Evolutionary conservation across 2,888 invertebrate genomes (phyloP).

Genomic region (Eilema griseolum): DNA sequence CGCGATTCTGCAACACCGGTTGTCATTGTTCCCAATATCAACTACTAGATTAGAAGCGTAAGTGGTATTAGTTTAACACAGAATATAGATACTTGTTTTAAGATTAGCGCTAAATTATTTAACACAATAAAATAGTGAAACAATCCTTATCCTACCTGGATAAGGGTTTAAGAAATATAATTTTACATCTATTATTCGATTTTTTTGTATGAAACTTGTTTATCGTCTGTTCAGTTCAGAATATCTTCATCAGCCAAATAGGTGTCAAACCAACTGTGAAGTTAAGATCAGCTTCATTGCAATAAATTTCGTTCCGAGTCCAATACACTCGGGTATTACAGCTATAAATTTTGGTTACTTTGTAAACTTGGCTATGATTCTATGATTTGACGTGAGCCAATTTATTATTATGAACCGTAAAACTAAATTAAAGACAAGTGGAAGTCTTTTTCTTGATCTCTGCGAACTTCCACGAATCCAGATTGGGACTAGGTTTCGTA

Average conservation of each 20-base stretch:
- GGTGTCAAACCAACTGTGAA: conserved; percentile 24
- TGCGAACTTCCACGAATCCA: conserved; percentile 58
- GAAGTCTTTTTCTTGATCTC: conserved; percentile 19
- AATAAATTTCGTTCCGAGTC: conserved; percentile 30
- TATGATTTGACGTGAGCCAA: conserved; percentile 29
- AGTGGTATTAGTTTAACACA: neutral
- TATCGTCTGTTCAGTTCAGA: neutral
- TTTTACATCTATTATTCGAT: neutral
- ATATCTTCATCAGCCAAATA: conserved; percentile 31
- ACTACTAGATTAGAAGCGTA: conserved; percentile 29
- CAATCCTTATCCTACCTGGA: neutral
- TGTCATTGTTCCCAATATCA: conserved; percentile 47
- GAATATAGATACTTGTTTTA: conserved; percentile 11
- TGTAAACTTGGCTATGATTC: conserved; percentile 21
- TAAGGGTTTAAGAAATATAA: conserved; percentile 5
- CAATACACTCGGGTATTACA: conserved; percentile 24
- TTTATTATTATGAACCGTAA: conserved; percentile 29
- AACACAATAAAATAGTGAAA: neutral
- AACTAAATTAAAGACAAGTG: conserved; percentile 28
- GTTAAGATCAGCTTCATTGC: conserved; percentile 19
- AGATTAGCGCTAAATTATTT: neutral
- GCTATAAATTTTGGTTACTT: conserved; percentile 31
- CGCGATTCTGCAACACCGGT: conserved; percentile 47
- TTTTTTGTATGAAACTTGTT: conserved; percentile 3
- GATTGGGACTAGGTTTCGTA: conserved; percentile 56